Conservation (phyloP, 2,113 vertebrate species). For the Xiphophorus hellerii region DNA sequence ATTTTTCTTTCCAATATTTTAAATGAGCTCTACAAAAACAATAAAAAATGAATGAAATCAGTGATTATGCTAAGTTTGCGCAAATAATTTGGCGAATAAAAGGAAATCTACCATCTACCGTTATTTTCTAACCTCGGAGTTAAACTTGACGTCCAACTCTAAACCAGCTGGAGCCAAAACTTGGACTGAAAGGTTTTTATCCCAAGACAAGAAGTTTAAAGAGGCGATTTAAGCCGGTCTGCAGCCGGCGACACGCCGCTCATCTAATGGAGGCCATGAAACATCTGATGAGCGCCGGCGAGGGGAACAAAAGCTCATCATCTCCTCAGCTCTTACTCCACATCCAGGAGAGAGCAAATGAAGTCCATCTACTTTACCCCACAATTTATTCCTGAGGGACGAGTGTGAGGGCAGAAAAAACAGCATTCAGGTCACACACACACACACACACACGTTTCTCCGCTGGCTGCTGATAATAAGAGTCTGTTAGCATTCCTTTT, state of each 20-base stretch:
- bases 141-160: neutral
- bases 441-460: constrained; percentile 19
- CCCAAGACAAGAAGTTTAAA: constrained; percentile 4
- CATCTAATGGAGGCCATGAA: constrained; percentile 52
- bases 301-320: constrained; percentile 45
- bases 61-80: too few relatives aligned
- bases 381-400: constrained; percentile 46
- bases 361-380: constrained; percentile 51
- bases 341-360: constrained; percentile 13
- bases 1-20: too few relatives aligned
- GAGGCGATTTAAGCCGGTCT: constrained; percentile 9
- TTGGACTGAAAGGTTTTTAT: neutral
- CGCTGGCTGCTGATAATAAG: constrained; percentile 44
- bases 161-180: neutral
- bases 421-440: constrained; percentile 41
- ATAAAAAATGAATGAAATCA: too few relatives aligned
- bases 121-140: too few relatives aligned
- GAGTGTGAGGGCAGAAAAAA: constrained; percentile 30
- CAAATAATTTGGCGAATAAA: too few relatives aligned
- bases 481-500: constrained; percentile 40
- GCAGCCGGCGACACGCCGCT: constrained; percentile 24
- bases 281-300: constrained; percentile 36
- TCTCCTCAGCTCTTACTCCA: constrained; percentile 22
- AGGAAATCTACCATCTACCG: too few relatives aligned
- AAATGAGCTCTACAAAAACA: too few relatives aligned